Evolutionary conservation across 2,113 vertebrate species (phyloP).

Genomic region (Gila orcuttii): DNA sequence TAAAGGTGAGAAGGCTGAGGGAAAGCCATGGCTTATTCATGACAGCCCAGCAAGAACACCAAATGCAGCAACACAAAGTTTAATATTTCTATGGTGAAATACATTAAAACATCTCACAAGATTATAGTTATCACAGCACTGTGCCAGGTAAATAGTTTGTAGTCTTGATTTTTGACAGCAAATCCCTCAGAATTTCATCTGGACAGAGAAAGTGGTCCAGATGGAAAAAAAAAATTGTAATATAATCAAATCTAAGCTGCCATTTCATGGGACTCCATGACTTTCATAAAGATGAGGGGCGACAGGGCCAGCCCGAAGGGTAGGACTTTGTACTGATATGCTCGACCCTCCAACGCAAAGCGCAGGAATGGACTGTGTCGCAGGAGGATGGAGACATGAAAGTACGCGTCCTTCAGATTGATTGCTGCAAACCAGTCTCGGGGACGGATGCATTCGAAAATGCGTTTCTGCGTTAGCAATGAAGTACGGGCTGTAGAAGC

Average conservation of each 20-base stretch:
- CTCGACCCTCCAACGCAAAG: too few relatives aligned
- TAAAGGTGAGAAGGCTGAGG: background rate
- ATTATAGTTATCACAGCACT: background rate
- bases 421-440: too few relatives aligned
- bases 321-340: too few relatives aligned
- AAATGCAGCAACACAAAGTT: background rate
- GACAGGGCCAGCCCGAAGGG: too few relatives aligned
- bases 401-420: too few relatives aligned
- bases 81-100: background rate
- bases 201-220: background rate
- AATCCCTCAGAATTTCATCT: background rate
- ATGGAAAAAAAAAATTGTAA: background rate
- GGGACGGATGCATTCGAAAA: too few relatives aligned
- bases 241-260: background rate
- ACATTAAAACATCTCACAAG: background rate
- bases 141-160: background rate
- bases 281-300: too few relatives aligned
- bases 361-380: too few relatives aligned
- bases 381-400: too few relatives aligned
- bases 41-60: background rate
- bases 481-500: too few relatives aligned
- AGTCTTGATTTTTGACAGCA: background rate
- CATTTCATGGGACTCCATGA: background rate
- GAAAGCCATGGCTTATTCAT: background rate
- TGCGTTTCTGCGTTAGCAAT: too few relatives aligned